Conservation (phyloP, 2,888 invertebrate genomes). For the Latrodectus elegans region DNA sequence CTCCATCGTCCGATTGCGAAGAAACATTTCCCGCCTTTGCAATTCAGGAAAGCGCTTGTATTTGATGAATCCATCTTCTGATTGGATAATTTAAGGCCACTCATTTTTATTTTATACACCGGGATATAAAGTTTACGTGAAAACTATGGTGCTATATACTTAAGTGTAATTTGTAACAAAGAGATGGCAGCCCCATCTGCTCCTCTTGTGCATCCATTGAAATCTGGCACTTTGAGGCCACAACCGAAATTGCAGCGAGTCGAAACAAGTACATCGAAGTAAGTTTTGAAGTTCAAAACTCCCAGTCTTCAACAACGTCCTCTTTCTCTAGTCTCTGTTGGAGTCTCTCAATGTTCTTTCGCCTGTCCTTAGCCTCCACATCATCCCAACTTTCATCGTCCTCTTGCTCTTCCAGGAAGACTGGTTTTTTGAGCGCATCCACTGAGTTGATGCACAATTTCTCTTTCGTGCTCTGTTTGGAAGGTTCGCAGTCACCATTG, state of each 20-base stretch:
- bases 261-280: background rate
- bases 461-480: conserved; percentile 37
- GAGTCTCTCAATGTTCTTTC: conserved; percentile 71
- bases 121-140: conserved; percentile 60
- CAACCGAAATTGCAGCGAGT: conserved; percentile 12
- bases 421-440: conserved; percentile 55
- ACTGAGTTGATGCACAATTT: conserved; percentile 37
- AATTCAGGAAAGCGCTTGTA: background rate
- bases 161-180: conserved; percentile 57
- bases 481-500: conserved; percentile 49
- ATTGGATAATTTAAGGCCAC: conserved; percentile 62
- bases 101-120: conserved; percentile 61
- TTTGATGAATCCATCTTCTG: conserved; percentile 40
- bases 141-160: conserved; percentile 63
- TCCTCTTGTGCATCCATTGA: conserved; percentile 18
- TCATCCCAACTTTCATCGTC: conserved; percentile 73
- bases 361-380: conserved; percentile 70
- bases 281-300: conserved; percentile 68
- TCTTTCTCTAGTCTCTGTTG: conserved; percentile 71
- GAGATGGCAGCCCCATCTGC: conserved; percentile 44
- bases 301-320: conserved; percentile 71
- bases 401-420: conserved; percentile 78
- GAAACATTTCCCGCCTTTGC: background rate
- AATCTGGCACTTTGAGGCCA: conserved; percentile 12
- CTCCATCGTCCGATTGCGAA: background rate